These are phyloP conservation scores for Xylocopa sonorina DNA, from an alignment of 1,140 invertebrate species.

Conservation along the genomic window DNA sequence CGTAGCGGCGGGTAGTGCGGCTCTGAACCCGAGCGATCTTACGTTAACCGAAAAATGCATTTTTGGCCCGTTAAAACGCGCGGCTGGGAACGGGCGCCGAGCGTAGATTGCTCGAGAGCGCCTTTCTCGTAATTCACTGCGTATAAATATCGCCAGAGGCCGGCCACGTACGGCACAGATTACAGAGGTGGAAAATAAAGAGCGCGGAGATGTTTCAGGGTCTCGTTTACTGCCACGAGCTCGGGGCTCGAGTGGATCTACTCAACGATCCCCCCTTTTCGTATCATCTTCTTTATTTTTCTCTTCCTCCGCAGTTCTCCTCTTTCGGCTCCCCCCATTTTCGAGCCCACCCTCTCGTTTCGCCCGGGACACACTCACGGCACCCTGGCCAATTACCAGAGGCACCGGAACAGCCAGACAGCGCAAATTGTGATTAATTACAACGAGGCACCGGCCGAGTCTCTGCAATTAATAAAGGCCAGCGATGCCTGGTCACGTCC, in stretches of 20 bases:
- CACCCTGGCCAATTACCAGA: conserved; percentile 44
- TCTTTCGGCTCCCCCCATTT: not conserved
- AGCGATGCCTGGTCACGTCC: conserved; percentile 18
- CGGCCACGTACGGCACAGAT: conserved; percentile 26
- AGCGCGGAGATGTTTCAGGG: conserved; percentile 20
- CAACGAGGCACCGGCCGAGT: not conserved
- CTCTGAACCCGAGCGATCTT: too few relatives aligned
- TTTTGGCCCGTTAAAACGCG: not conserved
- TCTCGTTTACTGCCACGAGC: conserved; percentile 28
- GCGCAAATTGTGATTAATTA: conserved; percentile 52
- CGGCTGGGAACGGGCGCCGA: too few relatives aligned
- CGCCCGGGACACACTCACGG: conserved; percentile 1
- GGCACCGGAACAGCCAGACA: conserved; percentile 36
- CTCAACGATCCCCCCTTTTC: conserved; percentile 18
- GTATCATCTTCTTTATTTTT: conserved; percentile 26
- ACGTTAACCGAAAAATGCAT: not conserved
- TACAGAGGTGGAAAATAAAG: conserved; percentile 39
- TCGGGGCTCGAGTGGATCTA: conserved; percentile 33
- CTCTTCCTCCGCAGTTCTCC: not conserved
- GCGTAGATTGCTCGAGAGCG: too few relatives aligned
- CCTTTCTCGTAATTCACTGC: not conserved
- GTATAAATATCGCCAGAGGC: conserved; percentile 18
- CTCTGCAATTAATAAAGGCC: conserved; percentile 41
- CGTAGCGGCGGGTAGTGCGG: not conserved
- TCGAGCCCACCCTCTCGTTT: not conserved